Evolutionary conservation across 2,888 invertebrate species (phyloP).

Genomic region (Nasonia oneida): DNA sequence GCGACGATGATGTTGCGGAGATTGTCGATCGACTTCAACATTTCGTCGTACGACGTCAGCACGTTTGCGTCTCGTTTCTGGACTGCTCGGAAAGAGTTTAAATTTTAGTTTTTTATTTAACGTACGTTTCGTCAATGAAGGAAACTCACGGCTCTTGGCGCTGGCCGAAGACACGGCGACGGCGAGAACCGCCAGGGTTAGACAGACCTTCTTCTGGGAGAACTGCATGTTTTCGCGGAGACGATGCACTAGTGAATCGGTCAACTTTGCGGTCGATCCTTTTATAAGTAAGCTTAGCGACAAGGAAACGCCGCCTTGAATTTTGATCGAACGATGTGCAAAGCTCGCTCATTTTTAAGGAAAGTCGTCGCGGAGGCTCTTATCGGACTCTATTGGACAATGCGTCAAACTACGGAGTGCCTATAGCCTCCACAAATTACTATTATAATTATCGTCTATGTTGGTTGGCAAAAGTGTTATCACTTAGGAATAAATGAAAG

Average conservation of each 20-base stretch:
- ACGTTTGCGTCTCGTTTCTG: background rate
- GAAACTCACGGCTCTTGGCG: conserved; percentile 38
- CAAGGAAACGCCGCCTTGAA: background rate
- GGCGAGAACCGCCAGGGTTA: background rate
- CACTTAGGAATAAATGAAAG: background rate
- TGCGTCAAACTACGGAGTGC: conserved; percentile 15
- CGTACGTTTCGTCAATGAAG: background rate
- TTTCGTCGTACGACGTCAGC: background rate
- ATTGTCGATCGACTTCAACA: background rate
- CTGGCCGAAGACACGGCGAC: background rate
- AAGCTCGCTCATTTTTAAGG: background rate
- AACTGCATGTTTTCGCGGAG: background rate
- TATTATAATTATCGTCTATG: background rate
- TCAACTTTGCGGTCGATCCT: background rate
- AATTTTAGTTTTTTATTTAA: background rate
- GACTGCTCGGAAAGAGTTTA: conserved; percentile 11
- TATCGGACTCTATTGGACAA: conserved; percentile 16
- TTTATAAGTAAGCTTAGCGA: conserved; percentile 25
- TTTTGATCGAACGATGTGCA: conserved; percentile 38
- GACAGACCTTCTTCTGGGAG: background rate
- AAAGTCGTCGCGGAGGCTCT: background rate
- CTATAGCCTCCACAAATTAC: background rate
- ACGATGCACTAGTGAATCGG: background rate
- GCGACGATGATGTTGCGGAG: background rate
- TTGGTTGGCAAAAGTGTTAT: background rate